phyloP scores from a whole-genome alignment of 35 echinoderm and acorn worm species.

The Stichopus chloronotus region DNA sequence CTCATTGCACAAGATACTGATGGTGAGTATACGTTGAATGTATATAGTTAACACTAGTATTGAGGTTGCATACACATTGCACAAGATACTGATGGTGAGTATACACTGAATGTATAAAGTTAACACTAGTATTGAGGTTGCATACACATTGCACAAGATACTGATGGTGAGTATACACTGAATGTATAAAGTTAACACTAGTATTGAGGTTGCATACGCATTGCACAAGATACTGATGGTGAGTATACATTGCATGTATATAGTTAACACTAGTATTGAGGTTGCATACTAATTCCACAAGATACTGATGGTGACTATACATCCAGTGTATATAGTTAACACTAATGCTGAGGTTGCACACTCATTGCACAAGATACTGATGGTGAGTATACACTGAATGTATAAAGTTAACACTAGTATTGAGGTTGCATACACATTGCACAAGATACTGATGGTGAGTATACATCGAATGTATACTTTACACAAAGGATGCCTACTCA shows the following conservation, averaged over 20 bases:
- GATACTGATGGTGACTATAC: conserved; percentile 83
- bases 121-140: conserved; percentile 87
- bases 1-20: conserved; percentile 93
- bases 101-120: conserved; percentile 20
- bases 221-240: conserved; percentile 95
- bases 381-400: conserved; percentile 64
- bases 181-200: too few relatives aligned
- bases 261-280: conserved; percentile 4
- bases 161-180: conserved; percentile 73
- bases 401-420: too few relatives aligned
- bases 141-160: conserved; percentile 89
- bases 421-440: conserved; percentile 91
- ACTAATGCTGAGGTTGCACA: conserved; percentile 66
- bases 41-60: too few relatives aligned
- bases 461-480: too few relatives aligned
- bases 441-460: conserved; percentile 92
- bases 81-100: conserved; percentile 92
- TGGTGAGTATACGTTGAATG: conserved; percentile 64
- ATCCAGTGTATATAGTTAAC: neutral
- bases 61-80: conserved; percentile 91
- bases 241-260: neutral
- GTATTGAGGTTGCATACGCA: conserved; percentile 91
- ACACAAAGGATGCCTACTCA: conserved; percentile 88
- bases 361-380: conserved; percentile 93
- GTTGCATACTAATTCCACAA: conserved; percentile 88